Evolutionary conservation across 2,113 vertebrate genomes (phyloP), one percentile per base, ranked within the genome.

Genomic region (Gymnocephalus cernua): DNA sequence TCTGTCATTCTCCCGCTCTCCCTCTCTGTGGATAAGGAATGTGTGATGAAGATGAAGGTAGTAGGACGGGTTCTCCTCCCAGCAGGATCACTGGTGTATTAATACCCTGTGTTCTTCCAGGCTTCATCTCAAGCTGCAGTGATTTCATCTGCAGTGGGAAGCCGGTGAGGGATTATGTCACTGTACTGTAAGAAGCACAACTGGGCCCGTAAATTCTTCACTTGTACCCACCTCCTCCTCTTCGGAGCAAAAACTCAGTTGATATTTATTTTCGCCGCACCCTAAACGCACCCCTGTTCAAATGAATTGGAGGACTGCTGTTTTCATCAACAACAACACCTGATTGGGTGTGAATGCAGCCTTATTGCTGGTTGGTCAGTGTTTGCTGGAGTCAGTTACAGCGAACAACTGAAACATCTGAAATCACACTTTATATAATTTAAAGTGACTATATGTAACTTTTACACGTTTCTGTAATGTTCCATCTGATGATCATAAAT

Each of bases 31-130:
- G 80, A 84, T 66, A 29, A 74, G 58, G 64, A 67, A 74, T 70
- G 74, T 85, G 83, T 81, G 86, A 90, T 84, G 80, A 77, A 77
- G 77, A 88, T 87, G 88, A 84, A 78, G 71, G 77, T 74, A 41
- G 77, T 35, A 16, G 62, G 86, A 87, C 5, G 12, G 48, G 62
- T 79, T 81, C 82, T 91, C 85, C 82, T 89, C 89, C 89, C 84
- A 75, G 57, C 51, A 53, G 84, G 86, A 83, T 88, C 86, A 79
- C 58, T 56, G 70, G 69, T 76, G 78, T 68, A 83, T 86, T 88
- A 83, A 83, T 85, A 85, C 50, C 64, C 44, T 19, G 25, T 8
- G 10, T 58, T 71, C 78, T 61, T 54, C 48, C 19, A 41, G 58
- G 50, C 71, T 57, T 63, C n/a, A 9, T 88, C 68, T 76, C 13